Percentiles rank a stretch among this genome's conserved stretches.
These are phyloP conservation scores for Xiphorhynchus erythropygius DNA, from an alignment of 2,797 vertebrate species.

Conservation along the genomic window DNA sequence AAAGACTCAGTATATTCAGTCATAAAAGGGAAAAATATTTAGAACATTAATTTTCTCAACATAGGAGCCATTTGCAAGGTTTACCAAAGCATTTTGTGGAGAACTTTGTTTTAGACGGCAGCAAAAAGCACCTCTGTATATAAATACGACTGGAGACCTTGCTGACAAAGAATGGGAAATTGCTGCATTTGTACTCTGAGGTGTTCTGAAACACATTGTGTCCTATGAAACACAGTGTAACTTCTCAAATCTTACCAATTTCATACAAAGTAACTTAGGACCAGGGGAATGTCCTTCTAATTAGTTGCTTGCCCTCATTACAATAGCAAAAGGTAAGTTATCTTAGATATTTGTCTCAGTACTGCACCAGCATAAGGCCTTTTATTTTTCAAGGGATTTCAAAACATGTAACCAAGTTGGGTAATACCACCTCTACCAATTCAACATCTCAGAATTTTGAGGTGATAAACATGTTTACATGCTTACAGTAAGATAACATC, in stretches of 20 bases:
- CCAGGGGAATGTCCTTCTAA: background rate
- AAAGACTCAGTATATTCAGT: background rate
- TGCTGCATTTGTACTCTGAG: background rate
- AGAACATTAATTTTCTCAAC: conserved; percentile 9
- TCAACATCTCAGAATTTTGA: conserved; percentile 28
- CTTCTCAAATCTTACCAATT: background rate
- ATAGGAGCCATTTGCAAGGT: background rate
- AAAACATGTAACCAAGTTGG: conserved; percentile 3
- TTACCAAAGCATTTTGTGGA: background rate
- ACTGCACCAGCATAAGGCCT: background rate
- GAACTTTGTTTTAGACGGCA: background rate
- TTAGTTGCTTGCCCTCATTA: background rate
- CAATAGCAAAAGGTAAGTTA: background rate
- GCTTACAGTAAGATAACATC: conserved; percentile 46
- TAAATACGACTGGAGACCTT: background rate
- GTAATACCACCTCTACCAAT: background rate
- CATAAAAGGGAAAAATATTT: background rate
- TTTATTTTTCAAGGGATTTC: conserved; percentile 40
- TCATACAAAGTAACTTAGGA: background rate
- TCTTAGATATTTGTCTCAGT: conserved; percentile 10
- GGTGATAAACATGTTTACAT: conserved; percentile 18
- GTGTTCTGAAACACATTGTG: background rate
- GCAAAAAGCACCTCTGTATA: background rate
- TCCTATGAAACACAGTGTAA: background rate
- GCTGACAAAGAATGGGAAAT: background rate